Evolutionary conservation across 2,888 invertebrate species (phyloP).

Genomic region (Lepeophtheirus nordmannii): DNA sequence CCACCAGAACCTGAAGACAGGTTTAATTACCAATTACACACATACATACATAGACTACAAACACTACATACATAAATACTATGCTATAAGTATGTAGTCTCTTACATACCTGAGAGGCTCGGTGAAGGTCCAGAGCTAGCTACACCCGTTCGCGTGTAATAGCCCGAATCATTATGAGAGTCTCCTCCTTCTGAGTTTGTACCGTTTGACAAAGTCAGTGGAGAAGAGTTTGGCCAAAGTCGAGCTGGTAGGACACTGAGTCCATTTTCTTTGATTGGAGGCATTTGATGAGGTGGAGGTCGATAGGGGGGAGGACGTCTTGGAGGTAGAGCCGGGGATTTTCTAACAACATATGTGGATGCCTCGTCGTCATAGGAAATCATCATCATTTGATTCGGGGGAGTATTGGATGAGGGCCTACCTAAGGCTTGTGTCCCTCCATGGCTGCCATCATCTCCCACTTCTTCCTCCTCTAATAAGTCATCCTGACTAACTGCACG

Average conservation of each 20-base stretch:
- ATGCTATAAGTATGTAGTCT: no score
- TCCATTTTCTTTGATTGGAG: slow-evolving; percentile 12
- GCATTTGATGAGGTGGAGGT: slow-evolving; percentile 5
- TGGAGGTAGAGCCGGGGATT: not conserved
- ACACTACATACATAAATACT: no score
- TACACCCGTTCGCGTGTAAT: slow-evolving; percentile 63
- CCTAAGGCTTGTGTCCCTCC: no score
- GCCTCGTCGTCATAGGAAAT: no score
- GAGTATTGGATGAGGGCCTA: no score
- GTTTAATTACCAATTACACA: no score
- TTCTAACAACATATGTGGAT: no score
- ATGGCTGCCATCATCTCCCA: not conserved
- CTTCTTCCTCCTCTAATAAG: not conserved
- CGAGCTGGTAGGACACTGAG: no score
- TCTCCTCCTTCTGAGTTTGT: slow-evolving; percentile 25
- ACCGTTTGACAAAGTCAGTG: not conserved
- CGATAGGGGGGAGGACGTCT: slow-evolving; percentile 9
- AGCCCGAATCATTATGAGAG: slow-evolving; percentile 63
- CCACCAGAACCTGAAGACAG: no score
- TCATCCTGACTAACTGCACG: slow-evolving; percentile 8
- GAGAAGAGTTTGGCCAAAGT: not conserved
- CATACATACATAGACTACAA: no score
- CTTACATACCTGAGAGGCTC: slow-evolving; percentile 47
- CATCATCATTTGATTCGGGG: no score
- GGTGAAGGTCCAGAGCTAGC: slow-evolving; percentile 63